Conservation (phyloP, 2,113 vertebrate genomes). For the Spermophilus dauricus region DNA sequence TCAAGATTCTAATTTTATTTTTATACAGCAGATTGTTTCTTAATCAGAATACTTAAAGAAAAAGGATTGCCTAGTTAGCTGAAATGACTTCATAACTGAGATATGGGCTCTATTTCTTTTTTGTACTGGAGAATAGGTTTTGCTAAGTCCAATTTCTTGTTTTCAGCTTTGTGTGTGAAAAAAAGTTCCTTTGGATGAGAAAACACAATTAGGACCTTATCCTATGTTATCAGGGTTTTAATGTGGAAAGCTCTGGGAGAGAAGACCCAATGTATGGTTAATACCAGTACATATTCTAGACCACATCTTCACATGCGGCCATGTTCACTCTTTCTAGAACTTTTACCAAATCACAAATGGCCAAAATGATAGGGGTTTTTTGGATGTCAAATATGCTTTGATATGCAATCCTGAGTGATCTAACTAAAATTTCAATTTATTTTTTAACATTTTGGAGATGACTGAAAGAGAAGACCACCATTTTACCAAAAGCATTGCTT, state of each 20-base stretch:
- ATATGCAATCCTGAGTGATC: not conserved
- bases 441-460: not conserved
- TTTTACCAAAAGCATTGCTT: not conserved
- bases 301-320: not conserved
- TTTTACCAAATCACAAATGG: not conserved
- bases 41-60: not conserved
- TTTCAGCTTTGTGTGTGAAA: not conserved
- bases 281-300: not conserved
- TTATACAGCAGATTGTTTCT: not conserved
- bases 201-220: not conserved
- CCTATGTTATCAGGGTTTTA: not conserved
- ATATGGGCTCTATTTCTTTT: not conserved
- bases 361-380: not conserved
- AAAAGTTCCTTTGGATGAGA: not conserved
- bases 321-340: not conserved
- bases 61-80: not conserved
- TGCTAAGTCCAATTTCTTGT: not conserved
- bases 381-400: not conserved
- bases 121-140: not conserved
- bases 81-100: not conserved
- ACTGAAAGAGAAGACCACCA: not conserved
- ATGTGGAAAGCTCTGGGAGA: not conserved
- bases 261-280: not conserved
- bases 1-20: slow-evolving; percentile 11
- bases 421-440: not conserved